Conservation (phyloP, 1,140 invertebrate species). For the Delia radicum region DNA sequence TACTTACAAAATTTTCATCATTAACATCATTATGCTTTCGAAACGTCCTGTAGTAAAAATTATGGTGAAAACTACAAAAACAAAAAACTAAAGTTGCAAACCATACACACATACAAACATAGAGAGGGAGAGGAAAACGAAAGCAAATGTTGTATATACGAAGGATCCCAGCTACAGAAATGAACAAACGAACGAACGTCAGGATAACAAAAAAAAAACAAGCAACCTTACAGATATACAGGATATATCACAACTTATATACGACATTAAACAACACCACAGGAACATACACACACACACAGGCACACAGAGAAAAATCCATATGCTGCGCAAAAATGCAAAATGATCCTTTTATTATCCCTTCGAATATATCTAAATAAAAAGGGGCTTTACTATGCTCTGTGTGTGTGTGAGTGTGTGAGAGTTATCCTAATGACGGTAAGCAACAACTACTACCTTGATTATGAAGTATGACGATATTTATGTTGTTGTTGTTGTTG, state of each 20-base stretch:
- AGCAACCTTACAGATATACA: neutral
- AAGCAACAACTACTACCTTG: neutral
- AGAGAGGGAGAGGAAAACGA: neutral
- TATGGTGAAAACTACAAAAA: neutral
- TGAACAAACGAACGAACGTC: neutral
- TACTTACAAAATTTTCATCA: neutral
- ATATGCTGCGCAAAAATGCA: constrained; percentile 21
- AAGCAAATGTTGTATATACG: neutral
- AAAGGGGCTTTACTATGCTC: neutral
- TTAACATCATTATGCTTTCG: neutral
- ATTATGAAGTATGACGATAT: neutral
- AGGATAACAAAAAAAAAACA: neutral
- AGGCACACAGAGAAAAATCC: neutral
- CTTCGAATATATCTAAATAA: neutral
- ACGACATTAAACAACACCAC: no score
- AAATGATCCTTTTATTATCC: constrained; percentile 18
- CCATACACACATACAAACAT: neutral
- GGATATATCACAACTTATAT: neutral
- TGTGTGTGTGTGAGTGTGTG: neutral
- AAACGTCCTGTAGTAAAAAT: neutral
- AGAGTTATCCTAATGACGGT: neutral
- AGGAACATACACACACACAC: neutral
- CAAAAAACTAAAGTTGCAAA: neutral
- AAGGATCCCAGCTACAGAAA: neutral
- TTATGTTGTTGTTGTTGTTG: neutral